A percentile compares a stretch with the other conserved stretches of the same genome.
phyloP scores from a whole-genome alignment of 2,797 vertebrate species.

The Bryconaethiops microstoma region DNA sequence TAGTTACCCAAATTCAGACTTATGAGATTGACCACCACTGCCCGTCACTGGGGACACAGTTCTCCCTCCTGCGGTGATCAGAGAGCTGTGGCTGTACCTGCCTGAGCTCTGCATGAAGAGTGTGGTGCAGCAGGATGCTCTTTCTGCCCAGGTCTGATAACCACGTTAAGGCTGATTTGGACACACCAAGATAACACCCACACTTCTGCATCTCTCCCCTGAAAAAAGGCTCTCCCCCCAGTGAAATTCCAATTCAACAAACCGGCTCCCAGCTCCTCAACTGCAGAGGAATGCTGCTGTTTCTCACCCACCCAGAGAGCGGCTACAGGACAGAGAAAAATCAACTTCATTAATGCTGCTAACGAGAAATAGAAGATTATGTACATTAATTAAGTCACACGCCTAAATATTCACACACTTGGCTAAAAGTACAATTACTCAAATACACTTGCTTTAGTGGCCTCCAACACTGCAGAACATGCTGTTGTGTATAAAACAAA shows the following conservation, averaged over 20 bases:
- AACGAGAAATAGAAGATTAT: too few species aligned
- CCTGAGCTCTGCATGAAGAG: slow-evolving; percentile 38
- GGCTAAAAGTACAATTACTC: too few species aligned
- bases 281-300: slow-evolving; percentile 10
- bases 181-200: slow-evolving; percentile 42
- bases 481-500: too few species aligned
- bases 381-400: too few species aligned
- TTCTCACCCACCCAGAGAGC: slow-evolving; percentile 17
- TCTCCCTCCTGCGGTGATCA: slow-evolving; percentile 39
- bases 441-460: too few species aligned
- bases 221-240: slow-evolving; percentile 25
- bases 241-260: neutral
- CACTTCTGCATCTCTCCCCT: neutral
- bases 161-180: slow-evolving; percentile 51
- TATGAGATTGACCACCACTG: slow-evolving; percentile 1
- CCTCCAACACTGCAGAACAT: too few species aligned
- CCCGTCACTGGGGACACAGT: slow-evolving; percentile 17
- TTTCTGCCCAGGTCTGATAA: slow-evolving; percentile 58
- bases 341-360: too few species aligned
- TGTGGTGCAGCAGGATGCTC: neutral
- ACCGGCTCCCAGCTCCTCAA: neutral
- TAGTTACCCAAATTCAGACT: slow-evolving; percentile 16
- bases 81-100: slow-evolving; percentile 19
- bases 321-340: too few species aligned
- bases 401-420: too few species aligned